Conservation (phyloP, 1,140 invertebrate species). For the Drosophila seguyi region DNA sequence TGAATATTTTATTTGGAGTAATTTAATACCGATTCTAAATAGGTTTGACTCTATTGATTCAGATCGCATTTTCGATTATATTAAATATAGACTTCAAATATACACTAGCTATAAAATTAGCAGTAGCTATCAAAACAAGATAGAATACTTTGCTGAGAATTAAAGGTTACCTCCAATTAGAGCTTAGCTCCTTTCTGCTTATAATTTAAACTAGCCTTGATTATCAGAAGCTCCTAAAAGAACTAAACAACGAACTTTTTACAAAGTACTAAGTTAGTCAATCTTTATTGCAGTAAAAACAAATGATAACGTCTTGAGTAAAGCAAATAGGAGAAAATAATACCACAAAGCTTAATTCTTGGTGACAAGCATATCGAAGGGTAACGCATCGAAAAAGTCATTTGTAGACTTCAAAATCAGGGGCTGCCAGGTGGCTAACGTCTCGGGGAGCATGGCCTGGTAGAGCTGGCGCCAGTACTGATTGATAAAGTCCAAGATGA, state of each 20-base stretch:
- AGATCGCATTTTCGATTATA: too few relatives aligned
- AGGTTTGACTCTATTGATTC: too few relatives aligned
- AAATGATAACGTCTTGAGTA: slow-evolving; percentile 62
- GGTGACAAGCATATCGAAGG: slow-evolving; percentile 71
- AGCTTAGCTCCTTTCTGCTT: too few relatives aligned
- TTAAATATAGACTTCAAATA: too few relatives aligned
- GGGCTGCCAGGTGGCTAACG: slow-evolving; percentile 72
- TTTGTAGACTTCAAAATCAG: slow-evolving; percentile 66
- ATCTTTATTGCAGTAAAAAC: slow-evolving; percentile 62
- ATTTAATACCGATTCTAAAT: too few relatives aligned
- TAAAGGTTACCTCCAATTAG: too few relatives aligned
- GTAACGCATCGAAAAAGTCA: slow-evolving; percentile 74
- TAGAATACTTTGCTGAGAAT: background rate
- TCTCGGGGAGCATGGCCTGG: slow-evolving; percentile 73
- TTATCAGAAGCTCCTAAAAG: background rate
- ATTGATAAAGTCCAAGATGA: slow-evolving; percentile 82
- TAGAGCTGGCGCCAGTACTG: slow-evolving; percentile 80
- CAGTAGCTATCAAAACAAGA: too few relatives aligned
- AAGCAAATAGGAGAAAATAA: slow-evolving; percentile 17
- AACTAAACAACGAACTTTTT: background rate
- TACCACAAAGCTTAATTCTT: slow-evolving; percentile 38
- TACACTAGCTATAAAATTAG: too few relatives aligned
- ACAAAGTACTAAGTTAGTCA: background rate
- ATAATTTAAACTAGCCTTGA: background rate
- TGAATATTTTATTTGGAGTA: too few relatives aligned